Evolutionary conservation across 1,140 invertebrate species (phyloP).

Genomic region (Drosophila suzukii): DNA sequence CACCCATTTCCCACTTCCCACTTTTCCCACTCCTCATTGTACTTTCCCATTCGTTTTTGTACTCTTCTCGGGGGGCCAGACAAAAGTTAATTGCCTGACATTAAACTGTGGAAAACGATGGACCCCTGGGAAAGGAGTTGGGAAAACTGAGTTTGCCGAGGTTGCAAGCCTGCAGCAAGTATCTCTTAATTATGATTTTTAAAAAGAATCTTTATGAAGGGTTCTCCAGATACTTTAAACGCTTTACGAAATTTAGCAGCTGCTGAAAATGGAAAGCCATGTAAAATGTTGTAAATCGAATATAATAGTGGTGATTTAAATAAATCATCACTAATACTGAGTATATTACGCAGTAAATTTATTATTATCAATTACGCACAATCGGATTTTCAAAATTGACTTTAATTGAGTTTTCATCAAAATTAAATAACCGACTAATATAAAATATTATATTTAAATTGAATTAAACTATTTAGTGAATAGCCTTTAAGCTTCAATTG

Average conservation of each 20-base stretch:
- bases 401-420: too few relatives aligned
- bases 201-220: slow-evolving; percentile 25
- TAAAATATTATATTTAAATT: too few relatives aligned
- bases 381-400: too few relatives aligned
- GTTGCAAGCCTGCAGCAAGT: slow-evolving; percentile 13
- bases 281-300: too few relatives aligned
- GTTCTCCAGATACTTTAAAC: slow-evolving; percentile 22
- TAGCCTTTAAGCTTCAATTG: too few relatives aligned
- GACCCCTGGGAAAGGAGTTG: slow-evolving; percentile 22
- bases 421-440: too few relatives aligned
- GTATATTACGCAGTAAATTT: too few relatives aligned
- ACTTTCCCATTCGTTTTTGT: slow-evolving; percentile 1
- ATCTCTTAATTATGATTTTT: slow-evolving; percentile 47
- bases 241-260: slow-evolving; percentile 2
- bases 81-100: slow-evolving; percentile 81
- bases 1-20: background rate
- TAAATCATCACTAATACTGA: too few relatives aligned
- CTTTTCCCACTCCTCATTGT: slow-evolving; percentile 6
- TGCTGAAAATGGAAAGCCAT: background rate
- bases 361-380: too few relatives aligned
- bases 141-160: slow-evolving; percentile 14
- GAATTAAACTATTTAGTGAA: too few relatives aligned
- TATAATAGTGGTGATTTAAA: too few relatives aligned
- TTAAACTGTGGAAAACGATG: slow-evolving; percentile 77
- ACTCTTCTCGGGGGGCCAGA: slow-evolving; percentile 46